Base-by-base conservation (phyloP, 2,113 vertebrate species). In the Aramus guarauna region DNA sequence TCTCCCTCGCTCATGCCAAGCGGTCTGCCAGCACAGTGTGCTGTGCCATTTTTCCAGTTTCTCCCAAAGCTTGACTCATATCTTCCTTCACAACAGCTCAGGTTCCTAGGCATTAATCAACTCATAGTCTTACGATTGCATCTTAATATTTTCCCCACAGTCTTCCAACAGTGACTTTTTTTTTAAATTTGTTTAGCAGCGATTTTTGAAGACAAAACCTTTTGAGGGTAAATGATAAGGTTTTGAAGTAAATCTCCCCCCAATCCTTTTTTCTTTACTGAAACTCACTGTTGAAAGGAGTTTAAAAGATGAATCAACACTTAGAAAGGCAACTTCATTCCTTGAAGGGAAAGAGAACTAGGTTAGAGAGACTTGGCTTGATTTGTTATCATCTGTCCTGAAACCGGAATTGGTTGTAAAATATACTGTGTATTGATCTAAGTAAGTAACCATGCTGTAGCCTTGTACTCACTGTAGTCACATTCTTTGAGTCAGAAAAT, bases 31-130 rank as follows among this genome's bases (percentile, higher is more conserved):
- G 88, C 71, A 82, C 2, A 0, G 15, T 77, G 39, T 71, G 58
- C 58, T 7, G 45, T 92, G 87, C 94, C 48, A 36, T 92, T 93
- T 92, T 93, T 95, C 87, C 91, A 85, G 19, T 68, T 94, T 88
- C 81, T 94, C 48, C 45, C 58, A 12, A 85, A 62, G 53, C 50
- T 93, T 95, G 81, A 95, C 81, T 96, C 90, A 45, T 69, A 36
- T 21, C 67, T 93, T 94, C 85, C 85, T 87, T 90, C 75, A 66
- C 4, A 21, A 58, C 59, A 76, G 41, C 50, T 77, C 37, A 12
- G 37, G 34, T 85, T 96, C 32, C 45, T 91, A 73, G 67, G n/a
- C 37, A 59, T 92, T 81, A 64, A 69, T 95, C 68, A 94, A 69
- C 50, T 58, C 63, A 36, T 39, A 78, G 55, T 43, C 74, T 88